Conservation (phyloP, 2,888 invertebrate species). For the Odontothrips loti region DNA sequence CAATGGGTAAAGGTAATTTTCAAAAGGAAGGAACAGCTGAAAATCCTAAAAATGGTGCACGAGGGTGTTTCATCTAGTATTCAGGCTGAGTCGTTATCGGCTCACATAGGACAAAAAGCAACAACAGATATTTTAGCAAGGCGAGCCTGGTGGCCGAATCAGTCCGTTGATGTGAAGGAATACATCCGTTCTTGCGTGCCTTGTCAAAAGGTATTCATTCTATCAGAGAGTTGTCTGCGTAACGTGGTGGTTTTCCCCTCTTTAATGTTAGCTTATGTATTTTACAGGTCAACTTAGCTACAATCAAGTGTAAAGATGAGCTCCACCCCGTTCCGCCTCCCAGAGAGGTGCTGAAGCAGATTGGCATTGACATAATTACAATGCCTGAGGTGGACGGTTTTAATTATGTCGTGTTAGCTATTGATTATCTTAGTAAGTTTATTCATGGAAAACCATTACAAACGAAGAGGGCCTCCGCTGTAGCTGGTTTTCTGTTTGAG, state of each 20-base stretch:
- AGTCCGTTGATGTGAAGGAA: background rate
- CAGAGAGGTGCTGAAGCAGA: conserved; percentile 29
- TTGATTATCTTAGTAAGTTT: conserved; percentile 31
- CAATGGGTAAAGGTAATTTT: too few species aligned
- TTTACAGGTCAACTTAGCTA: background rate
- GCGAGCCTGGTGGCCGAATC: background rate
- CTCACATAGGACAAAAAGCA: background rate
- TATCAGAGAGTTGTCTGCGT: background rate
- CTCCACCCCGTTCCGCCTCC: conserved; percentile 26
- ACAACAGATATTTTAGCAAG: background rate
- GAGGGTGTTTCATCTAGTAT: background rate
- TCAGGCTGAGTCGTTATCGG: background rate
- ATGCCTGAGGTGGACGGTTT: conserved; percentile 30
- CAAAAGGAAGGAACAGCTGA: background rate
- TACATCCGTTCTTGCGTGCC: background rate
- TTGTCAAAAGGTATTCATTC: background rate
- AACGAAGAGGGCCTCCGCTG: conserved; percentile 9
- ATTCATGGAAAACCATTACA: conserved; percentile 27
- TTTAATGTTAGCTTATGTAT: background rate
- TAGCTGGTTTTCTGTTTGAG: conserved; percentile 28
- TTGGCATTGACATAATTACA: conserved; percentile 30
- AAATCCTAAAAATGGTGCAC: background rate
- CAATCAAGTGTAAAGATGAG: background rate
- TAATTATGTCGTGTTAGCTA: conserved; percentile 30
- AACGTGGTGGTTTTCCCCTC: background rate